Evolutionary conservation across 2,113 vertebrate genomes (phyloP), one percentile per base, ranked within the genome.

Genomic region (Tichodroma muraria): DNA sequence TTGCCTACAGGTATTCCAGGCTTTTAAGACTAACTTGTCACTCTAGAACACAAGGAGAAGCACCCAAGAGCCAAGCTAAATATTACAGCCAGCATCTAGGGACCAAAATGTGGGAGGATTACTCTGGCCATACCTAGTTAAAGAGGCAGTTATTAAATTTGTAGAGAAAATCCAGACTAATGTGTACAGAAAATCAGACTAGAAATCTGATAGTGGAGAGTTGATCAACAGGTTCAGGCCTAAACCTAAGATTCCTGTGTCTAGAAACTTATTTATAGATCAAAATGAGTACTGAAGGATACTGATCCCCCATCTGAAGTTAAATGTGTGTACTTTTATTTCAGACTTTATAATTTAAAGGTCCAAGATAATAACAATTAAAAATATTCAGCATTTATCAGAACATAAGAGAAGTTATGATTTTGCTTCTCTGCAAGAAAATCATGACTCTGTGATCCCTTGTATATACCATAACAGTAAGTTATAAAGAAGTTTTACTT

Each of bases 381-480:
- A 61, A 68, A 72, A 30, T 7, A 77, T 7, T 24, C 45, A 25
- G 3, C 40, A 57, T 33, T 75, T 5, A 3, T 25, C 53, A 71
- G 18, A 61, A 54, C 2, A 9, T 22, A 21, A 20, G 52, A 82
- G 15, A 59, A 80, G 8, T 42, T 52, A 23, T 28, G 18, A 14
- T 22, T 47, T 47, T 47, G 6, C 20, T 86, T 40, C 38, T 45
- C 30, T 66, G 16, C 30, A 54, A 38, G 11, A 57, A 85, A 69
- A 45, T 25, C 0, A 1, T 33, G 14, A 78, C 4, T 60, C 19
- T 4, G 25, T 0, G 0, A 70, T 25, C 24, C 17, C 40, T 73
- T 7, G 38, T 31, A 65, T 31, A 77, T 10, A 22, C 9, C 16
- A 5, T 45, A 70, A 17, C 4, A 75, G 49, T 21, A 73, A 45